Base-by-base conservation (phyloP, 2,113 vertebrate species). In the Amblyopsis rosae region DNA sequence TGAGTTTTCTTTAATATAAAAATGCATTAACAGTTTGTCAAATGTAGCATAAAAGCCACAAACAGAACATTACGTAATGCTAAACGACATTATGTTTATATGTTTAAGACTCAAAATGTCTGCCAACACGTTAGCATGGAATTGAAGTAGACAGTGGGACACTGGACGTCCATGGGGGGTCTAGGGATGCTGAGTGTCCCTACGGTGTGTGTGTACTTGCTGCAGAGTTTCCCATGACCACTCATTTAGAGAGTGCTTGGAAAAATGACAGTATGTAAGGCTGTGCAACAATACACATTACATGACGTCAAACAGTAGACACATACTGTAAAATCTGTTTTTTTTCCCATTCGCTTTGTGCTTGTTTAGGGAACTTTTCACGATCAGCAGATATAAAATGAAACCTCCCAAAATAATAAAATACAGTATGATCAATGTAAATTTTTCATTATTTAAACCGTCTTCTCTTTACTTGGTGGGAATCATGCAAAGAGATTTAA, bases 151-250 rank as follows among this genome's bases (percentile, higher is more conserved):
- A 88, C 87, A 88, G 73, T 82, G 70, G 77, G 76, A 87, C 84
- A 86, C 35, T 86, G 79, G 67, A 49, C 9, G 8, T 46, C 87
- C 58, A 26, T 62, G 75, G 89, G 86, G 86, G 84, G 80, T 82
- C 81, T 1, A 10, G 26, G 45, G 67, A 73, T 69, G 77, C 73
- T 74, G 82, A 64, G 82, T 75, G 41, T 70, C 86, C 81, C 84
- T 26, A 76, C 57, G 45, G 87, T 81, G 83, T 45, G 35, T 48
- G 49, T 57, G 51, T 4, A 13, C 67, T 63, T 70, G 87, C 80
- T 63, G 85, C 87, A 72, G 87, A 65, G 86, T 87, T 90, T 90
- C 89, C 89, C 87, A 90, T 86, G 89, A 89, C 83, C 87, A 6
- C 70, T 83, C 64, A 76, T 76, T 86, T 83, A 80, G 58, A 54